These are phyloP conservation scores for Brachypterus glaber DNA, from an alignment of 2,888 invertebrate genomes.

Conservation along the genomic window DNA sequence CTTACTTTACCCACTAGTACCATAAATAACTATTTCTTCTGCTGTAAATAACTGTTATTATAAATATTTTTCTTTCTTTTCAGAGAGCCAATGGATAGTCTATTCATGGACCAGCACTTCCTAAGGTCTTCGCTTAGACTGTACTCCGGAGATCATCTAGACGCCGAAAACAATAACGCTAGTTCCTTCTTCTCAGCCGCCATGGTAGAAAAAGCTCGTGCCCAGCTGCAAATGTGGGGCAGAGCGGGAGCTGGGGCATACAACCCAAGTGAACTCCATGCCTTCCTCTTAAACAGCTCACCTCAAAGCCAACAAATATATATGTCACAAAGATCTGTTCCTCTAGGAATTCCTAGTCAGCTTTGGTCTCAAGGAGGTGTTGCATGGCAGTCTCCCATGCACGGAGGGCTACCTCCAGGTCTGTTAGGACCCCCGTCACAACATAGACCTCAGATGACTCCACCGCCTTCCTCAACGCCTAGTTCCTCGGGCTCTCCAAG, in stretches of 20 bases:
- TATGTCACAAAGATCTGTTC: conserved; percentile 33
- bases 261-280: conserved; percentile 43
- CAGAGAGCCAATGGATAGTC: conserved; percentile 68
- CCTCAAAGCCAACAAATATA: conserved; percentile 37
- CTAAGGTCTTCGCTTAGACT: conserved; percentile 50
- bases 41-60: too few species aligned
- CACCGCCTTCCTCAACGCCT: conserved; percentile 42
- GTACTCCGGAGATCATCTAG: conserved; percentile 49
- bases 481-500: conserved; percentile 55
- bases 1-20: too few species aligned
- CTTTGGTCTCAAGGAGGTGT: conserved; percentile 39
- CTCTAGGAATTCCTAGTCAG: conserved; percentile 39
- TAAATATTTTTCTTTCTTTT: conserved; percentile 24
- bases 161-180: conserved; percentile 42
- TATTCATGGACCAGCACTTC: conserved; percentile 70
- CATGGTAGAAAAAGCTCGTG: conserved; percentile 50
- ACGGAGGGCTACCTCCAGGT: conserved; percentile 38
- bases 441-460: conserved; percentile 39
- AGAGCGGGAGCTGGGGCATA: conserved; percentile 44
- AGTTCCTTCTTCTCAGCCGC: conserved; percentile 42
- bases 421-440: conserved; percentile 37
- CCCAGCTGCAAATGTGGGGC: conserved; percentile 47
- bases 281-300: conserved; percentile 36
- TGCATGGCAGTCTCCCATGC: conserved; percentile 36
- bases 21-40: too few species aligned